Percentiles rank a stretch among this genome's conserved stretches.
Evolutionary conservation across 2,888 invertebrate genomes (phyloP).

Genomic region (Callyntrura sp.): DNA sequence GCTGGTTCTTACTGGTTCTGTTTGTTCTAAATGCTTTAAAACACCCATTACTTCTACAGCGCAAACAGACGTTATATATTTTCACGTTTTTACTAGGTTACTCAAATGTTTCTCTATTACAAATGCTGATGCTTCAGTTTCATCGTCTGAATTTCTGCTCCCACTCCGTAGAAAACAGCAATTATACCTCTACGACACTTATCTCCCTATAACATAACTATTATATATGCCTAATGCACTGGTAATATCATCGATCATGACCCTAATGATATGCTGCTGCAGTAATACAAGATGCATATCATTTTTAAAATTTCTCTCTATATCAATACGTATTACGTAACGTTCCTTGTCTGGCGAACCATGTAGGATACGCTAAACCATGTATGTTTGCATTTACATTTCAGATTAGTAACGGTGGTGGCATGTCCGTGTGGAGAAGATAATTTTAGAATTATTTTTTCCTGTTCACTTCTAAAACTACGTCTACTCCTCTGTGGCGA

Average conservation of each 20-base stretch:
- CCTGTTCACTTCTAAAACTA: neutral
- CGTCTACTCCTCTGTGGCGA: no score
- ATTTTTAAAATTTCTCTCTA: neutral
- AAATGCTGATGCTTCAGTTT: neutral
- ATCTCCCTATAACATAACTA: no score
- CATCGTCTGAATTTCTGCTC: no score
- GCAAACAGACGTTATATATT: neutral
- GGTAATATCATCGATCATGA: neutral
- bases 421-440: conserved; percentile 6
- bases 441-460: conserved; percentile 46
- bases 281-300: conserved; percentile 5
- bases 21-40: no score
- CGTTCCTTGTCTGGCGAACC: neutral
- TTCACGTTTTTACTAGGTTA: neutral
- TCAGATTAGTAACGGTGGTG: neutral
- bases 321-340: neutral
- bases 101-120: neutral
- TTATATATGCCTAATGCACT: no score
- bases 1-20: no score
- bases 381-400: neutral
- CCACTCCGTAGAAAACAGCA: neutral
- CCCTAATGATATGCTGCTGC: conserved; percentile 14
- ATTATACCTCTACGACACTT: no score
- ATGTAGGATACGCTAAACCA: neutral
- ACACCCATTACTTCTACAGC: no score